Conservation (phyloP, 2,888 invertebrate genomes). For the Chrysopilus asiliformis region DNA sequence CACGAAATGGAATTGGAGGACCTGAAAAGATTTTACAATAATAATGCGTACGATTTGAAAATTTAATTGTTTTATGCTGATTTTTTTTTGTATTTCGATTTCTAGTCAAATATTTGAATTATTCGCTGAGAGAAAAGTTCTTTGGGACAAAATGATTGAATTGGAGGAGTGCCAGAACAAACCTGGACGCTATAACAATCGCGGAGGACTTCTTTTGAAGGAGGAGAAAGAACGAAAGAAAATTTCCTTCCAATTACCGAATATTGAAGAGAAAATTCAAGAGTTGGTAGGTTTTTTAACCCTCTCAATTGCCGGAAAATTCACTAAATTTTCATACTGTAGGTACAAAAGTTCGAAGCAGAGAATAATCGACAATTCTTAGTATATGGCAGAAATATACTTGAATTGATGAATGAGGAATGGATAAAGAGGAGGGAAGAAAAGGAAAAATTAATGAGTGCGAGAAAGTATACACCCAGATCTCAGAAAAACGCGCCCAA, state of each 20-base stretch:
- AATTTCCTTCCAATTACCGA: slow-evolving; percentile 55
- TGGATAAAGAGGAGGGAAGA: slow-evolving; percentile 41
- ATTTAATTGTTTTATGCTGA: neutral
- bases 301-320: no score
- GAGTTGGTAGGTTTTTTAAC: slow-evolving; percentile 30
- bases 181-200: slow-evolving; percentile 70
- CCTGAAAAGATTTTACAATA: slow-evolving; percentile 49
- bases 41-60: slow-evolving; percentile 42
- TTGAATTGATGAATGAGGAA: slow-evolving; percentile 46
- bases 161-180: slow-evolving; percentile 64
- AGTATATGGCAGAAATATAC: slow-evolving; percentile 48
- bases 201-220: slow-evolving; percentile 71
- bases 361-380: slow-evolving; percentile 43
- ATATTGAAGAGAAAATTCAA: slow-evolving; percentile 53
- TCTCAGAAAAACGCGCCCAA: slow-evolving; percentile 20
- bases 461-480: slow-evolving; percentile 25
- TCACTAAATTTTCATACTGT: neutral
- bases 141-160: slow-evolving; percentile 64
- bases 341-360: slow-evolving; percentile 40
- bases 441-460: slow-evolving; percentile 35
- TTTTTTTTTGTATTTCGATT: neutral
- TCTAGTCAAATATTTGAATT: slow-evolving; percentile 49
- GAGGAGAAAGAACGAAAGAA: slow-evolving; percentile 81
- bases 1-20: slow-evolving; percentile 67
- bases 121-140: slow-evolving; percentile 48